phyloP scores from a whole-genome alignment of 2,888 invertebrate genomes.

The Deroplatys truncata region DNA sequence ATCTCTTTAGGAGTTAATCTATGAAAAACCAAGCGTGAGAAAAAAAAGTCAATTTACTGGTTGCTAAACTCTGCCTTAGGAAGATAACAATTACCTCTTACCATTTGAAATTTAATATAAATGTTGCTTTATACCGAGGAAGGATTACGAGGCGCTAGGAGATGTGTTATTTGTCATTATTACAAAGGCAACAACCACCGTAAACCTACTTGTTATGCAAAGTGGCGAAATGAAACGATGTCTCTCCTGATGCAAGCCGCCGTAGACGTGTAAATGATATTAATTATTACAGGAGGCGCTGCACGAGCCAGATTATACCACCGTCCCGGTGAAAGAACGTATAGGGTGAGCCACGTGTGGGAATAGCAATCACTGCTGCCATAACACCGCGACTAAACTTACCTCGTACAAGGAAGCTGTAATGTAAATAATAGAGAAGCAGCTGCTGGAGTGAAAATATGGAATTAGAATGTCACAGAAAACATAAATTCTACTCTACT shows the following conservation, averaged over 20 bases:
- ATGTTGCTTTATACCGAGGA: background rate
- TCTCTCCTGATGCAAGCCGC: background rate
- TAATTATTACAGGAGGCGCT: background rate
- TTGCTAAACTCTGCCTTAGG: background rate
- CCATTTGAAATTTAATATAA: background rate
- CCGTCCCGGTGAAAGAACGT: background rate
- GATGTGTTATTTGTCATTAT: background rate
- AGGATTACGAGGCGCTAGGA: background rate
- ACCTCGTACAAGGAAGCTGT: too few species aligned
- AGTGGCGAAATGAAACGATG: background rate
- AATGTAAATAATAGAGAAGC: too few species aligned
- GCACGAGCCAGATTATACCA: background rate
- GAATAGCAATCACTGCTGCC: too few species aligned
- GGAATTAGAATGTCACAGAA: too few species aligned
- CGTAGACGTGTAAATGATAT: background rate
- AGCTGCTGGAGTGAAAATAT: too few species aligned
- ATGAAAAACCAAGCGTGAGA: background rate
- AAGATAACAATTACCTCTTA: background rate
- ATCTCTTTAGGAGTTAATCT: too few species aligned
- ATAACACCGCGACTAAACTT: too few species aligned
- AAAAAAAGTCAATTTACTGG: background rate
- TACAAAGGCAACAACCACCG: background rate
- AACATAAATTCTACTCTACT: too few species aligned
- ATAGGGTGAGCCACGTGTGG: background rate
- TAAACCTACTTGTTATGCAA: constrained; percentile 4